phyloP scores from a whole-genome alignment of 1,140 invertebrate species.

The Drosophila kepulauana region DNA sequence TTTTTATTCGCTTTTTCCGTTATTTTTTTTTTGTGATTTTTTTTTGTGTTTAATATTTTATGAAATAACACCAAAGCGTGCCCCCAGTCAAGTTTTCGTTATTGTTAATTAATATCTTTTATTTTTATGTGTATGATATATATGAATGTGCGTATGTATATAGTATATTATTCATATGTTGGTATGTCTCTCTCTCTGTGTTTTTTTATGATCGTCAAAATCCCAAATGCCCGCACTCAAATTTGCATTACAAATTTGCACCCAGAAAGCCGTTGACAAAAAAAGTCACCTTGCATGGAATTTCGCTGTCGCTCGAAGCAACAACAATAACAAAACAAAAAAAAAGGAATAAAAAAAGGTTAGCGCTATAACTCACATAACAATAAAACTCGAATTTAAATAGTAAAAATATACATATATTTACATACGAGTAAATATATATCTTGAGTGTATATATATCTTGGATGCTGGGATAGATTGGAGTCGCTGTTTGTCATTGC shows the following conservation, averaged over 20 bases:
- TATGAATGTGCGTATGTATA: conserved; percentile 7
- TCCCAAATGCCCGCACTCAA: conserved; percentile 21
- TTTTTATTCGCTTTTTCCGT: conserved; percentile 36
- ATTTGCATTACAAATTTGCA: conserved; percentile 83
- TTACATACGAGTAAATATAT: conserved; percentile 8
- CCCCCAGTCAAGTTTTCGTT: conserved; percentile 78
- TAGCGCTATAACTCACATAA: conserved; percentile 56
- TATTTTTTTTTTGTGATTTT: conserved; percentile 29
- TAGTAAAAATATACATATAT: conserved; percentile 22
- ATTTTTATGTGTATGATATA: conserved; percentile 63
- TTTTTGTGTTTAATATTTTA: conserved; percentile 46
- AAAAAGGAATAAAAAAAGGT: conserved; percentile 43
- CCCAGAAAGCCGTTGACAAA: conserved; percentile 66
- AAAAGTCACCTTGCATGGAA: conserved; percentile 82
- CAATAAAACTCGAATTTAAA: conserved; percentile 56
- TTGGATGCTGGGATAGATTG: conserved; percentile 41
- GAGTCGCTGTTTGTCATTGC: conserved; percentile 54
- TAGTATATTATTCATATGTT: too few species aligned
- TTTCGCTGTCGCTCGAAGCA: conserved; percentile 53
- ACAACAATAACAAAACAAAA: conserved; percentile 17
- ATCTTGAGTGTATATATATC: conserved; percentile 9
- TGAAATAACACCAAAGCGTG: conserved; percentile 80
- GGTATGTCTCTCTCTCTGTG: not conserved
- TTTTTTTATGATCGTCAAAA: conserved; percentile 47
- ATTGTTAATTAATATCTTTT: conserved; percentile 80